A percentile compares a stretch with the other conserved stretches of the same genome.
These are phyloP conservation scores for Metellina segmentata DNA, from an alignment of 2,888 invertebrate genomes.

Conservation along the genomic window DNA sequence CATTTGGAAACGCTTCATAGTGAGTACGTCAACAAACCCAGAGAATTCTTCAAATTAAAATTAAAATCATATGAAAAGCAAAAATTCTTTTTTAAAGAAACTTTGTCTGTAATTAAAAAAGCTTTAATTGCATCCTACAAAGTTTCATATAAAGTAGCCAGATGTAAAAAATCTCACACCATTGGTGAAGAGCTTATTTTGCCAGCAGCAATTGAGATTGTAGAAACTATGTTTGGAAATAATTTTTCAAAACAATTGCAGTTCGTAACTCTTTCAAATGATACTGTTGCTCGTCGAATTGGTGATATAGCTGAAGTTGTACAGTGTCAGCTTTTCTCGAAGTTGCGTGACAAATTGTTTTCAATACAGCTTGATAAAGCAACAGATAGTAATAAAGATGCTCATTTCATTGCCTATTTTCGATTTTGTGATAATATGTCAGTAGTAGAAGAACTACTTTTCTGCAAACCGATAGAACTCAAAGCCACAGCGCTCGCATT, in stretches of 20 bases:
- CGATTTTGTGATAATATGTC: no score
- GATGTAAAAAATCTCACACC: slow-evolving; percentile 65
- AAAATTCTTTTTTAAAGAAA: no score
- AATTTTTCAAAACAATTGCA: no score
- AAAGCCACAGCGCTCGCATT: no score
- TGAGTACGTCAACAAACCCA: no score
- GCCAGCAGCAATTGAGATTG: slow-evolving; percentile 39
- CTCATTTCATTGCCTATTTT: no score
- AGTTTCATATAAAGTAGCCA: slow-evolving; percentile 63
- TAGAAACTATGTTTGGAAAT: slow-evolving; percentile 39
- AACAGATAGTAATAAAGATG: no score
- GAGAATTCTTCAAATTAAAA: no score
- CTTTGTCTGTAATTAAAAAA: slow-evolving; percentile 24
- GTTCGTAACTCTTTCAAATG: slow-evolving; percentile 21
- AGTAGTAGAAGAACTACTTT: no score
- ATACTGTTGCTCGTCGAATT: slow-evolving; percentile 54
- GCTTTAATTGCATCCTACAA: slow-evolving; percentile 58
- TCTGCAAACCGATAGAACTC: no score
- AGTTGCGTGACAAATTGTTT: slow-evolving; percentile 5
- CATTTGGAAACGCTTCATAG: no score
- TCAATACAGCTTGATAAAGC: not conserved
- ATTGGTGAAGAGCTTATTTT: slow-evolving; percentile 62
- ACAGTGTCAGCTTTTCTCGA: slow-evolving; percentile 51
- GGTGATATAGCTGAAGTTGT: slow-evolving; percentile 57
- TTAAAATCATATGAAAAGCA: no score